Conservation (phyloP, 1,140 invertebrate genomes). For the Galendromus occidentalis region DNA sequence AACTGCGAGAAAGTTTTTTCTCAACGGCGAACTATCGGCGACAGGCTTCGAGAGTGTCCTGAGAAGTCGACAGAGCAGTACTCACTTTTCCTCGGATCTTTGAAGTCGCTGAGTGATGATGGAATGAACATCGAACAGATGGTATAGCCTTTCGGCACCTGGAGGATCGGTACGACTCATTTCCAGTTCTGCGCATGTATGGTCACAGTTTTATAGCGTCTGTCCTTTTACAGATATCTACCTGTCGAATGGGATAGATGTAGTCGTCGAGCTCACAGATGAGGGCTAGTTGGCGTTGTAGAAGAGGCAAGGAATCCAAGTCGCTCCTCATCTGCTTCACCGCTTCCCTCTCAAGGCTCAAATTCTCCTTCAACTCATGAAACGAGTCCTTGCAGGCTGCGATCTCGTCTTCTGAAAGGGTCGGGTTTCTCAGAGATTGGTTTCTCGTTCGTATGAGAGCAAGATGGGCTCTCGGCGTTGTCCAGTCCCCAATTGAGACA, state of each 20-base stretch:
- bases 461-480: too few relatives aligned
- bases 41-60: background rate
- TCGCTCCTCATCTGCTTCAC: background rate
- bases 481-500: too few relatives aligned
- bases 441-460: too few relatives aligned
- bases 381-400: background rate
- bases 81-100: background rate
- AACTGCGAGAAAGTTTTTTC: background rate
- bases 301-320: background rate
- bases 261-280: constrained; percentile 10
- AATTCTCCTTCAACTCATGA: background rate
- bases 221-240: background rate
- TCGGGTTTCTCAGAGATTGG: too few relatives aligned
- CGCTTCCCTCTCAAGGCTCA: background rate
- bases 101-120: background rate
- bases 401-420: background rate
- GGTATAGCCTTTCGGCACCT: background rate
- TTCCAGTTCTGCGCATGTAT: background rate
- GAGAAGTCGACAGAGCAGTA: background rate
- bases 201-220: background rate
- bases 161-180: background rate
- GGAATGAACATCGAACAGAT: background rate
- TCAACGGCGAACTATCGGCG: background rate
- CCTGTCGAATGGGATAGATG: constrained; percentile 6
- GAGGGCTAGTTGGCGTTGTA: background rate